Evolutionary conservation across 1,140 invertebrate species (phyloP).

Genomic region (Bombus impatiens): DNA sequence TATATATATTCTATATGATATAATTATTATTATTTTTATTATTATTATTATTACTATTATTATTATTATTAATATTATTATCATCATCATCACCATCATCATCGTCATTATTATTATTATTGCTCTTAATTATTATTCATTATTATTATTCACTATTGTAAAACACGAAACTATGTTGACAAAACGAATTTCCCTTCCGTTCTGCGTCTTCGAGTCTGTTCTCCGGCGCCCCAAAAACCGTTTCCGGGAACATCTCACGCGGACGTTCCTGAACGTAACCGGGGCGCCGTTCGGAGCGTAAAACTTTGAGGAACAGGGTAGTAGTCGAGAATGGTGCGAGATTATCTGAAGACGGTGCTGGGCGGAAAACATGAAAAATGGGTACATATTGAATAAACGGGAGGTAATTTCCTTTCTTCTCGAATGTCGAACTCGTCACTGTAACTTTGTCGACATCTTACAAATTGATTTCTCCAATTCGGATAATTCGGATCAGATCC

Average conservation of each 20-base stretch:
- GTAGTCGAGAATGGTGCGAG: slow-evolving; percentile 42
- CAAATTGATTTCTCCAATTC: neutral
- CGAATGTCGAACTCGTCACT: neutral
- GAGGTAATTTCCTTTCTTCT: neutral
- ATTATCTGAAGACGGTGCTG: slow-evolving; percentile 36
- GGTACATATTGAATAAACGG: neutral
- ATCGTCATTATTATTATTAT: slow-evolving; percentile 9
- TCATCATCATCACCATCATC: neutral
- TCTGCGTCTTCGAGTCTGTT: slow-evolving; percentile 73
- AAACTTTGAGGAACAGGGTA: slow-evolving; percentile 42
- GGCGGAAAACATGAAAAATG: neutral
- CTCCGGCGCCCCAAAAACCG: slow-evolving; percentile 6
- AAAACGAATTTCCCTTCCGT: slow-evolving; percentile 66
- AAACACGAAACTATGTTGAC: slow-evolving; percentile 55
- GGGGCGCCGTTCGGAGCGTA: slow-evolving; percentile 29
- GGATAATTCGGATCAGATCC: slow-evolving; percentile 1
- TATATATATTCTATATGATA: slow-evolving; percentile 44
- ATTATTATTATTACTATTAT: neutral
- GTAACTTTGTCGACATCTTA: neutral
- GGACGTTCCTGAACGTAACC: neutral
- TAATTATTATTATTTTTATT: slow-evolving; percentile 16
- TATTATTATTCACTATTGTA: slow-evolving; percentile 23
- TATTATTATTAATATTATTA: neutral
- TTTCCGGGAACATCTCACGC: neutral
- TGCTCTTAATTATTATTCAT: neutral